A percentile compares a stretch with the other conserved stretches of the same genome.
Evolutionary conservation across 2,888 invertebrate genomes (phyloP).

Genomic region (Lasioglossum villosulum): DNA sequence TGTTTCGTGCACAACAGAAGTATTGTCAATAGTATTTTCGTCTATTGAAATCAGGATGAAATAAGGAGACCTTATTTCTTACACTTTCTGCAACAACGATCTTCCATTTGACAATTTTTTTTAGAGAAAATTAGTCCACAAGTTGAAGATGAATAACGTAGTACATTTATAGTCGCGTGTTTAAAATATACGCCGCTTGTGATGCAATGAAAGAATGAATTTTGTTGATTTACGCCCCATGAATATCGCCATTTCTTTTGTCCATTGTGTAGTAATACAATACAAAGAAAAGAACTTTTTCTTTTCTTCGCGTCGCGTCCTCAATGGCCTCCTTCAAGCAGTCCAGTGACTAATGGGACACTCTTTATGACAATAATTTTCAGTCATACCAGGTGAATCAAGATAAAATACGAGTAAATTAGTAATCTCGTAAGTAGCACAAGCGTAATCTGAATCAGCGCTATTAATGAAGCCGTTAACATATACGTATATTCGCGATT

Average conservation of each 20-base stretch:
- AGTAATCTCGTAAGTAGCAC: background rate
- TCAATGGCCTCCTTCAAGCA: slow-evolving; percentile 4
- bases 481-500: background rate
- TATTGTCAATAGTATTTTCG: background rate
- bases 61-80: background rate
- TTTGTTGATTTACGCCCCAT: slow-evolving; percentile 13
- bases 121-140: background rate
- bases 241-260: slow-evolving; percentile 6
- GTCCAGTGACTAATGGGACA: slow-evolving; percentile 8
- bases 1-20: background rate
- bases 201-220: background rate
- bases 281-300: slow-evolving; percentile 1
- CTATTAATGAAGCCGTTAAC: background rate
- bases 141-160: background rate
- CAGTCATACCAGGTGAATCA: background rate
- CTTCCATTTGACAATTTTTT: background rate
- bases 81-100: background rate
- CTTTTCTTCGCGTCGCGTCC: background rate
- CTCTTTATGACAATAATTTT: background rate
- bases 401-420: background rate
- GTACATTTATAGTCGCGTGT: background rate
- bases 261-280: slow-evolving; percentile 9
- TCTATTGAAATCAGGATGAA: background rate
- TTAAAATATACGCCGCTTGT: background rate
- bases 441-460: background rate